These are phyloP conservation scores for Helleia helle DNA, from an alignment of 2,888 invertebrate genomes.

Conservation along the genomic window DNA sequence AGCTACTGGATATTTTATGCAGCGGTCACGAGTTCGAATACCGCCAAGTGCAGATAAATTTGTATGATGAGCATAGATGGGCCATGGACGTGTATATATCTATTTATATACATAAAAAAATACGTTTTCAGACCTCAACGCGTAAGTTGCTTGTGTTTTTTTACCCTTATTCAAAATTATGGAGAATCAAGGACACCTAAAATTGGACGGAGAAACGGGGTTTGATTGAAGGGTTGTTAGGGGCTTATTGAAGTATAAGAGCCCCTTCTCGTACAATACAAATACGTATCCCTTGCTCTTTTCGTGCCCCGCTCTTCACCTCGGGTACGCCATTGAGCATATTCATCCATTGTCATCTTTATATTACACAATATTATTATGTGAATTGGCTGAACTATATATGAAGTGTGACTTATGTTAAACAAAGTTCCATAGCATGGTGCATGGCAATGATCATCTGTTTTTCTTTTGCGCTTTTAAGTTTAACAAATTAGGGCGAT, in stretches of 20 bases:
- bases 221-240: constrained; percentile 61
- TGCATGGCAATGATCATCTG: neutral
- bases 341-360: constrained; percentile 6
- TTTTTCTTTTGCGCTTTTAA: no score
- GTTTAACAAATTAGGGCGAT: no score
- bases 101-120: no score
- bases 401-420: neutral
- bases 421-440: neutral
- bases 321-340: neutral
- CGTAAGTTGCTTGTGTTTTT: no score
- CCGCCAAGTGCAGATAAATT: no score
- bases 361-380: constrained; percentile 1
- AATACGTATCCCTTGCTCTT: constrained; percentile 58
- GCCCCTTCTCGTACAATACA: constrained; percentile 46
- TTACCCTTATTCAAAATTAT: constrained; percentile 33
- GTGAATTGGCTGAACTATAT: constrained; percentile 3
- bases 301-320: constrained; percentile 40
- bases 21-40: no score
- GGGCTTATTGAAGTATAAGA: constrained; percentile 62
- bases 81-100: no score
- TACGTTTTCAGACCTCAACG: no score
- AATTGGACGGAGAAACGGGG: constrained; percentile 44
- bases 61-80: no score
- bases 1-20: no score
- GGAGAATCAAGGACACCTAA: constrained; percentile 61